Evolutionary conservation across 2,113 vertebrate species (phyloP), one percentile per base, ranked within the genome.

Genomic region (Ariopsis seemanni): DNA sequence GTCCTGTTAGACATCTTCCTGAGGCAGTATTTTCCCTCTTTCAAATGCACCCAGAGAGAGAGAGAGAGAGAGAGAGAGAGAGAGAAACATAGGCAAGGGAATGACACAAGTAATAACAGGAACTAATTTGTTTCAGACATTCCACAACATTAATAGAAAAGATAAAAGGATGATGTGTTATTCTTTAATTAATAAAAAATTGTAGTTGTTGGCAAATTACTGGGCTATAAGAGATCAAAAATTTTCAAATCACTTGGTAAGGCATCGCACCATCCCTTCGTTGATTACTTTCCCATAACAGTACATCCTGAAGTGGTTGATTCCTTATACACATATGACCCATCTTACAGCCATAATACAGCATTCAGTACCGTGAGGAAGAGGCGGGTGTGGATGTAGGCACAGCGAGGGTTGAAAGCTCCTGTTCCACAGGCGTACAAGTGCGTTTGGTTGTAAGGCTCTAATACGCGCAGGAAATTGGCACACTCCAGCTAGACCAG

Each of bases 381-480:
- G 69, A 94, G 18, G 58, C 87, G 90, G 67, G 93, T 95, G 2
- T 93, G 90, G 42, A 96, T 93, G 90, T 94, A 95, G 82, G 95
- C 93, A 87, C 96, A 96, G 86, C 94, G 94, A 8, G 96, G 96
- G 90, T 96, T 95, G 90, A 96, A 96, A 57, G 96, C 96, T 57
- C 96, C 96, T 0, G 95, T 96, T 30, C 95, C 96, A 50, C 96
- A 96, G 55, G 95, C 90, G 12, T 96, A 96, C 80, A 96, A 93
- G 86, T 96, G 95, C 78, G 94, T 96, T 91, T 96, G 94, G 91
- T 96, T 96, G 83, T 94, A 96, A 57, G 91, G 91, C 88, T 96
- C 95, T 82, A 96, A 91, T 55, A 96, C 95, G 48, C 95, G 91
- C 88, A 96, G 90, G 92, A 96, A 96, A 93, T 96, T 96, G 1